Evolutionary conservation across 2,888 invertebrate genomes (phyloP), one percentile per base, ranked within the genome.

Genomic region (Scrobipalpa costella): DNA sequence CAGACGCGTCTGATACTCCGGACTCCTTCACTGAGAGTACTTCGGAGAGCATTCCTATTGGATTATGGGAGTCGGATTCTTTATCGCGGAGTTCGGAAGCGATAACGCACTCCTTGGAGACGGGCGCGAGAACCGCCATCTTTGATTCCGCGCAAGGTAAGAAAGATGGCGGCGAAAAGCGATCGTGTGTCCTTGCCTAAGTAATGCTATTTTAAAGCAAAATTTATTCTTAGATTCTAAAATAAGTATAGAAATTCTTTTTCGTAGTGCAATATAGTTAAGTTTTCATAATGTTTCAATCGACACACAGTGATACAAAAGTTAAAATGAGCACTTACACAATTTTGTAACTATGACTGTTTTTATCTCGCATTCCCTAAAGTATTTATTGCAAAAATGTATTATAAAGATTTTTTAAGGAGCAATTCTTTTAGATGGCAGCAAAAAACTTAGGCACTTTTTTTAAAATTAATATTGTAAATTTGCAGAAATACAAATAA

Each of bases 211-310:
- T 21, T 21, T 19, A 21, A 5, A 27, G 27, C 27, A 27, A 27
- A 27, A 27, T 3, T 27, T 27, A 27, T 27, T n/a, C n/a, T 49
- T 49, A 49, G 17, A 49, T 7, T 8, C 19, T 49, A 19, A 49
- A 3, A 19, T 49, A 19, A 17, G 19, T 49, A 19, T 5, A 27
- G 5, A 27, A 27, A 27, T 3, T 27, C 27, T 27, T 50, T 21
- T 50, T 50, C 50, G 6, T 50, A 21, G 50, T 50, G 50, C 50
- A 50, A 50, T 50, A 50, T 44, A 44, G n/a, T 44, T 21, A 17
- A 50, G 50, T 19, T 50, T 19, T 50, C 50, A 50, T 17, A 15
- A 19, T 17, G 9, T 49, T 21, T 19, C 50, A 21, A 50, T 0
- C 3, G 19, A 50, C 50, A 0, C 2, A 3, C 50, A 50, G 21